These are phyloP conservation scores for Dioctria rufipes DNA, from an alignment of 2,888 invertebrate species.

Conservation along the genomic window DNA sequence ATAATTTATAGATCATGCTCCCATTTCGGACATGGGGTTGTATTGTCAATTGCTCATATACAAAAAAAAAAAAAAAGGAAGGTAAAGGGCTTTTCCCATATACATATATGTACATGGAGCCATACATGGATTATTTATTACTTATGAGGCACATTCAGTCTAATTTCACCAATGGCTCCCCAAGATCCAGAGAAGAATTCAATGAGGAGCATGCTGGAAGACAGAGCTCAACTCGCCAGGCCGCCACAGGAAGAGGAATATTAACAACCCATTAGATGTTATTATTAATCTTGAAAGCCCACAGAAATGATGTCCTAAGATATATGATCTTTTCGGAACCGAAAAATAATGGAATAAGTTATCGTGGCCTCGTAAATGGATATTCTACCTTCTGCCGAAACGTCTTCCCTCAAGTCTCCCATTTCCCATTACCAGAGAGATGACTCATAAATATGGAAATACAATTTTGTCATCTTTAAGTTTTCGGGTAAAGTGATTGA, in stretches of 20 bases:
- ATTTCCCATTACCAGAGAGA: slow-evolving; percentile 19
- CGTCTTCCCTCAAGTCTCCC: neutral
- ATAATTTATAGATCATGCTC: slow-evolving; percentile 50
- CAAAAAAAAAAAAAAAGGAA: slow-evolving; percentile 35
- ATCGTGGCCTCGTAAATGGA: slow-evolving; percentile 35
- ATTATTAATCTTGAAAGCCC: slow-evolving; percentile 48
- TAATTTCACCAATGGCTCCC: slow-evolving; percentile 28
- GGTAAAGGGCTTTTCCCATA: neutral
- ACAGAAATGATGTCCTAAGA: slow-evolving; percentile 47
- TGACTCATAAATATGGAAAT: slow-evolving; percentile 45
- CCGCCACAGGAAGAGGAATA: slow-evolving; percentile 34
- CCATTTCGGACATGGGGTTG: slow-evolving; percentile 35
- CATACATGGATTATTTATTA: slow-evolving; percentile 44
- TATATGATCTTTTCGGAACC: slow-evolving; percentile 30
- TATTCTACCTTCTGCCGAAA: neutral
- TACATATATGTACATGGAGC: too few species aligned
- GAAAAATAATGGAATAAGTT: slow-evolving; percentile 41
- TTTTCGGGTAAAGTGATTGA: slow-evolving; percentile 23
- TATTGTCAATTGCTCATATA: slow-evolving; percentile 46
- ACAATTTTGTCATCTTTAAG: slow-evolving; percentile 42
- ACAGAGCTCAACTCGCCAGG: neutral
- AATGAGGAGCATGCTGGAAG: neutral
- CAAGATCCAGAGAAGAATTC: neutral
- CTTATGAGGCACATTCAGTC: slow-evolving; percentile 24
- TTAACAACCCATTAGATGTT: slow-evolving; percentile 51